phyloP scores from a whole-genome alignment of 2,113 vertebrate species.

The Seriola dumerili region DNA sequence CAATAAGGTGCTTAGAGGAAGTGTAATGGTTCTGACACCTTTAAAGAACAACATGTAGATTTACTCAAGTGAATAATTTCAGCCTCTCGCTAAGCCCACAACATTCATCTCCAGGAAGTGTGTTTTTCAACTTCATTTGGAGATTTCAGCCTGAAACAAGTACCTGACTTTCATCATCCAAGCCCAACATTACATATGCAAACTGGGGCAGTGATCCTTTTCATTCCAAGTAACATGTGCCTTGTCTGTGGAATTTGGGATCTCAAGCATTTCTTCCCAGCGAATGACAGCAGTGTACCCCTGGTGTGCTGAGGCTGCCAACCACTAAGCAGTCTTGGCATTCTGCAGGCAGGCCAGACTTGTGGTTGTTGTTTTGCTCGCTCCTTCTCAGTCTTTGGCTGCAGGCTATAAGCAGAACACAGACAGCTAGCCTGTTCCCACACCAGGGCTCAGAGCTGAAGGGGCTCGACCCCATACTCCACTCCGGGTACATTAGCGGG shows the following conservation, averaged over 20 bases:
- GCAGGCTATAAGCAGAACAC: constrained; percentile 82
- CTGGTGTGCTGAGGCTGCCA: constrained; percentile 79
- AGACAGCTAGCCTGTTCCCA: constrained; percentile 78
- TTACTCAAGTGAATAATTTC: neutral
- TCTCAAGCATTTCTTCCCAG: constrained; percentile 72
- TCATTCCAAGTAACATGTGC: constrained; percentile 63
- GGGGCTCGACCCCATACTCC: constrained; percentile 69
- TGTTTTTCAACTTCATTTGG: constrained; percentile 20
- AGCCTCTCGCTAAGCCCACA: constrained; percentile 17
- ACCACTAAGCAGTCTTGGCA: constrained; percentile 83
- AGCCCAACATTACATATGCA: constrained; percentile 44
- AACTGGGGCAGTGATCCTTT: constrained; percentile 45
- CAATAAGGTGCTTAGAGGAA: neutral
- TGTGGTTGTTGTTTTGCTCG: constrained; percentile 84
- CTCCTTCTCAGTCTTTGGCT: constrained; percentile 79
- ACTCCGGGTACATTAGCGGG: constrained; percentile 56
- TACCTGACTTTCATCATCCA: constrained; percentile 45
- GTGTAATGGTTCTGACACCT: neutral
- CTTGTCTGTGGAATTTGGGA: constrained; percentile 76
- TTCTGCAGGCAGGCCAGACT: constrained; percentile 81
- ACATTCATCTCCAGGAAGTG: neutral
- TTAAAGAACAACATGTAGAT: constrained; percentile 19
- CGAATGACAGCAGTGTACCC: constrained; percentile 79
- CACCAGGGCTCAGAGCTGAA: constrained; percentile 64
- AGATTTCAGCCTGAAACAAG: constrained; percentile 44